Conservation (phyloP, 1,140 invertebrate genomes). For the Portunus trituberculatus region DNA sequence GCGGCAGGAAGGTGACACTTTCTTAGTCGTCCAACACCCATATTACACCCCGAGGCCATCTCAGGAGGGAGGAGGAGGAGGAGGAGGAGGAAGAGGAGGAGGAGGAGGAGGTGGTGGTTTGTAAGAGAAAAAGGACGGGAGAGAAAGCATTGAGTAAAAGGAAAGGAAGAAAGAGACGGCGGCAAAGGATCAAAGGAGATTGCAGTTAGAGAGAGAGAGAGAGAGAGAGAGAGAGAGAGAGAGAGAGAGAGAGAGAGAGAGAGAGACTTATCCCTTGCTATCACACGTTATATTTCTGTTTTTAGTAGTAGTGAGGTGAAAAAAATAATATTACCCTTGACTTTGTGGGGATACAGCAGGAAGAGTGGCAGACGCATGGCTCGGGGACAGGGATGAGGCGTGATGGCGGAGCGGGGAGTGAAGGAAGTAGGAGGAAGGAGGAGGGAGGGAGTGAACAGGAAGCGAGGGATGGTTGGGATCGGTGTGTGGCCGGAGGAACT, state of each 20-base stretch:
- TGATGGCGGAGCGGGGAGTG: neutral
- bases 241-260: slow-evolving; percentile 34
- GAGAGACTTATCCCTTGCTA: neutral
- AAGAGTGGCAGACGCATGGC: neutral
- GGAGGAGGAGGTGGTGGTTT: neutral
- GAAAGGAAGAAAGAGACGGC: slow-evolving; percentile 3
- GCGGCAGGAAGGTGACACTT: neutral
- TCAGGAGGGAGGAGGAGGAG: neutral
- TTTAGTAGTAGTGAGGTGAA: neutral
- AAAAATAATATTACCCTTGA: neutral
- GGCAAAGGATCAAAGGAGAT: neutral
- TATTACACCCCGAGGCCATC: neutral
- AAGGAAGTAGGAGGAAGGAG: neutral
- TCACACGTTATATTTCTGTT: neutral
- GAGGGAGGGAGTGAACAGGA: neutral
- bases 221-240: slow-evolving; percentile 41
- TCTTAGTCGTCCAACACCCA: too few species aligned
- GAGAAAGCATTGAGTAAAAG: neutral
- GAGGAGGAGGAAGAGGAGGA: neutral
- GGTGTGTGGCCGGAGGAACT: neutral
- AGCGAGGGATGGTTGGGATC: neutral
- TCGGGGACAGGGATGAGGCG: too few species aligned
- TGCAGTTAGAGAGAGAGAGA: neutral
- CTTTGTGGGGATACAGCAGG: neutral
- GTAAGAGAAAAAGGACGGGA: neutral